Evolutionary conservation across 2,797 vertebrate genomes (phyloP).

Genomic region (Gambelia wislizenii): DNA sequence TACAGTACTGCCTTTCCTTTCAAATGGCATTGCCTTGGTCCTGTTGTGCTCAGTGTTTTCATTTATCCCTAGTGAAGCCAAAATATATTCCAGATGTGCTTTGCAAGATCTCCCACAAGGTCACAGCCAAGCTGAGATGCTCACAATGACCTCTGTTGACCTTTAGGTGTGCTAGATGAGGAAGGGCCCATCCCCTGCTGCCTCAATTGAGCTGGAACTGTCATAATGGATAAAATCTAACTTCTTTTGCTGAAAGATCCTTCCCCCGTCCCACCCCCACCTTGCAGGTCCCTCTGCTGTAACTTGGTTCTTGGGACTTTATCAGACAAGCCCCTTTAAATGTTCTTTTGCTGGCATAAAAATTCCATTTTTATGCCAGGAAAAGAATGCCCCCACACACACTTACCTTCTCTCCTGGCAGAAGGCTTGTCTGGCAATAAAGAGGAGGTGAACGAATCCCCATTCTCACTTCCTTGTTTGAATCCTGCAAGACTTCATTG

Average conservation of each 20-base stretch:
- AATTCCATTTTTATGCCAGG: too few relatives aligned
- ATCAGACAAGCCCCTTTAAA: too few relatives aligned
- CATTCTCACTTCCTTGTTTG: too few relatives aligned
- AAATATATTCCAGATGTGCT: conserved; percentile 79
- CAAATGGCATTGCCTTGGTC: conserved; percentile 27
- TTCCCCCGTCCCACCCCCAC: not conserved
- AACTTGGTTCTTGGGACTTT: conserved; percentile 9
- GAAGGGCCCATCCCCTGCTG: conserved; percentile 44
- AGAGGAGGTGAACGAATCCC: too few relatives aligned
- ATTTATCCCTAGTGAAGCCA: conserved; percentile 73
- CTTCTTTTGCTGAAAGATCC: conserved; percentile 1
- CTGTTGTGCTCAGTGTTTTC: conserved; percentile 53
- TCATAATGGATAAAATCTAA: conserved; percentile 54
- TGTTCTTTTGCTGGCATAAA: too few relatives aligned
- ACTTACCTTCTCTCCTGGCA: too few relatives aligned
- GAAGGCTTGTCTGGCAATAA: too few relatives aligned
- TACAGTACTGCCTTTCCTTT: conserved; percentile 37
- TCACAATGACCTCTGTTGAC: conserved; percentile 69
- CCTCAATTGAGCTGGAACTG: conserved; percentile 45
- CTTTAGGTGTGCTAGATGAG: conserved; percentile 61
- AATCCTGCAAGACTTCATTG: too few relatives aligned
- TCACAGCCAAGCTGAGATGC: conserved; percentile 73
- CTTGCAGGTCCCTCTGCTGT: not conserved
- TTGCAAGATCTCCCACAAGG: conserved; percentile 66
- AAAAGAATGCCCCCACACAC: too few relatives aligned